Evolutionary conservation across 2,113 vertebrate genomes (phyloP), one percentile per base, ranked within the genome.

Genomic region (Sterna hirundo): DNA sequence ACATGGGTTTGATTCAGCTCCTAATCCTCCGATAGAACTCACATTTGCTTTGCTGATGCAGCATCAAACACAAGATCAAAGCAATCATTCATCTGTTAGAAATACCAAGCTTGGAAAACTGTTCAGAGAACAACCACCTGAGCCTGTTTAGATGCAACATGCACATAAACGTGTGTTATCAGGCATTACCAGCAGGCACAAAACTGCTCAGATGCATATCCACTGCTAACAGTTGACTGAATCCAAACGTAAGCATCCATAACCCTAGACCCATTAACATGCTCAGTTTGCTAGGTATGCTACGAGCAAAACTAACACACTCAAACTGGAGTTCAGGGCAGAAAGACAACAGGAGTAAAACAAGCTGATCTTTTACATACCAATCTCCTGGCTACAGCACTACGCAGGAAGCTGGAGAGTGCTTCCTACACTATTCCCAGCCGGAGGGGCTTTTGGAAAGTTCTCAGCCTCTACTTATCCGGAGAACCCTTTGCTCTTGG

Each of bases 381-480:
- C 19, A 12, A 1, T 10, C n/a, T 38, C 34, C 38, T 5, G 9
- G 14, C 23, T 52, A 49, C 30, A 20, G 34, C 25, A 42, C 26
- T 10, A 2, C 0, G 0, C 21, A 34, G 12, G 10, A 52, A 16
- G 25, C 5, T 32, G 40, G 25, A 69, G 5, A 74, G 5, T 3
- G 32, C 23, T 21, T 51, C 36, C 38, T 36, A 30, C 8, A 26
- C 21, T 36, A 11, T 8, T 19, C 27, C 5, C 61, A 22, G 54
- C 5, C 11, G 16, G 42, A 76, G 3, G 3, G 7, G 5, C 40
- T 36, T 36, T 40, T 4, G 36, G 44, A 13, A 60, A 70, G 25
- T 55, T 74, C 44, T 61, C 62, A 44, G 30, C 17, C 8, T 32
- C 51, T 51, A 6, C 3, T 10, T 75, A 12, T 46, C 66, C 15